Percentiles rank a stretch among this genome's conserved stretches.
Evolutionary conservation across 2,888 invertebrate genomes (phyloP).

Genomic region (Omphaloscelis lunosa): DNA sequence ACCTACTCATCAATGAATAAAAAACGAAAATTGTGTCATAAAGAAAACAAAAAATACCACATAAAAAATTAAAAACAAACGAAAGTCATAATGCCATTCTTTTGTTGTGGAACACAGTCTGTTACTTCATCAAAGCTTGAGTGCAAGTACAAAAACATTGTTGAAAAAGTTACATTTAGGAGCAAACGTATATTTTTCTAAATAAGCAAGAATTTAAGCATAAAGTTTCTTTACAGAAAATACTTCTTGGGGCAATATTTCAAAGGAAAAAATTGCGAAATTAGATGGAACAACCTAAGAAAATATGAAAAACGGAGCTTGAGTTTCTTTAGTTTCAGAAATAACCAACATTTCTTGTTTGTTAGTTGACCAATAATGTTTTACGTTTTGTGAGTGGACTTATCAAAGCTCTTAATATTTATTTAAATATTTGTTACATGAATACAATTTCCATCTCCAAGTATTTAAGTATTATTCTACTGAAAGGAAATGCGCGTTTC

Average conservation of each 20-base stretch:
- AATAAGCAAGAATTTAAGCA: constrained; percentile 39
- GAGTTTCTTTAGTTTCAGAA: constrained; percentile 1
- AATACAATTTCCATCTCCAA: neutral
- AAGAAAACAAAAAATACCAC: neutral
- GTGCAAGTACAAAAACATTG: constrained; percentile 36
- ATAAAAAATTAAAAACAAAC: neutral
- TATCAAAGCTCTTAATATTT: neutral
- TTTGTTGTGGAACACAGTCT: constrained; percentile 4
- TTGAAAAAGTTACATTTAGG: constrained; percentile 37
- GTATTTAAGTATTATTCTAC: neutral
- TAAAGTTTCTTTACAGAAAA: constrained; percentile 33
- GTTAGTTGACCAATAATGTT: constrained; percentile 2
- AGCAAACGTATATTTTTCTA: constrained; percentile 40
- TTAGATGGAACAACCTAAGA: neutral
- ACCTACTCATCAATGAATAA: neutral
- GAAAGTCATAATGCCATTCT: neutral
- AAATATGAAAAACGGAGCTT: neutral
- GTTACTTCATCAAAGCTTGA: constrained; percentile 27
- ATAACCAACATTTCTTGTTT: neutral
- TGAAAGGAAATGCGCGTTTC: neutral
- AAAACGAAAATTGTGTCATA: neutral
- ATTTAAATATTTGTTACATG: neutral
- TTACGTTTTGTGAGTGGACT: neutral
- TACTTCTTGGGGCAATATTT: constrained; percentile 26
- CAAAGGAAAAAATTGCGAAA: constrained; percentile 23